phyloP scores from a whole-genome alignment of 2,888 invertebrate genomes.

The Platycnemis pennipes region DNA sequence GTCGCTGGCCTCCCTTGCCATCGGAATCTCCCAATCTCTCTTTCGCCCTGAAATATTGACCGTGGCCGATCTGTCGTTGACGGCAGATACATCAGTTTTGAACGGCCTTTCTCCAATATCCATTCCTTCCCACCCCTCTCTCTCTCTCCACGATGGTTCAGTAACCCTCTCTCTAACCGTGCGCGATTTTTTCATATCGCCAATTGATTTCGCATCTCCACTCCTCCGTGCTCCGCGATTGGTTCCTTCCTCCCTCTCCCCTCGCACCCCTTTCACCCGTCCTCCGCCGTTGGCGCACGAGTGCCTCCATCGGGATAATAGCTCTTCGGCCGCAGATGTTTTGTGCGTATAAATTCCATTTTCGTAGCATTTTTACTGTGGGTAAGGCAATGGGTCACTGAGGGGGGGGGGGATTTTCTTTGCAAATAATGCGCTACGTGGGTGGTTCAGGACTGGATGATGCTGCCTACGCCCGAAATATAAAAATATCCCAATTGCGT shows the following conservation, averaged over 20 bases:
- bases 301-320: neutral
- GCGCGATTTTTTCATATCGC: constrained; percentile 1
- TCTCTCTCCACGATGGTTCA: neutral
- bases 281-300: neutral
- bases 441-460: neutral
- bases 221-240: neutral
- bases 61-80: constrained; percentile 55
- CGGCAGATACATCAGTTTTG: constrained; percentile 49
- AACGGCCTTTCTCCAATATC: constrained; percentile 17
- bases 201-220: constrained; percentile 39
- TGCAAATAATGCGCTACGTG: neutral
- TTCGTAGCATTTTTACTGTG: neutral
- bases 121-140: neutral
- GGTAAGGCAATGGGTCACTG: neutral
- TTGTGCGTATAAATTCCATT: constrained; percentile 7
- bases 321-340: constrained; percentile 21
- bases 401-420: neutral
- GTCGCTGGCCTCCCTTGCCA: neutral
- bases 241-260: constrained; percentile 16
- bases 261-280: neutral
- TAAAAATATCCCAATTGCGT: neutral
- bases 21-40: neutral
- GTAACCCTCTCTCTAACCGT: neutral
- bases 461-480: neutral
- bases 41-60: constrained; percentile 52